Base-by-base conservation (phyloP, 2,888 invertebrate species). In the Pseudanteris insignis region DNA sequence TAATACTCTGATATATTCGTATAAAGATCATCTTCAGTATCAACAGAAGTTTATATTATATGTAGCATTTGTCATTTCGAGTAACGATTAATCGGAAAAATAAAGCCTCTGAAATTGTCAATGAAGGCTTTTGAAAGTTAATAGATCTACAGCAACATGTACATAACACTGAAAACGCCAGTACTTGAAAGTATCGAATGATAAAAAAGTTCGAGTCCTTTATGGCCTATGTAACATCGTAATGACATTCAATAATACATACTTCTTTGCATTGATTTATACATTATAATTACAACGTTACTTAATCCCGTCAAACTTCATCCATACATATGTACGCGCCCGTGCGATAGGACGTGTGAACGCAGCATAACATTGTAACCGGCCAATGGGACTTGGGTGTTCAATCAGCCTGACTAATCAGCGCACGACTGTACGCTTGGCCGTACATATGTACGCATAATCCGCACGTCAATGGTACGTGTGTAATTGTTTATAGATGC, bases 241-340 rank as follows among this genome's bases (percentile, higher is more conserved):
- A 53, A 63, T 48, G 58, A 58, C 63, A 63, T 48, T 58, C 40
- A 63, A 44, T 58, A 63, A 57, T 63, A 54, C 44, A 38, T 53
- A 53, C 46, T 53, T 40, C 28, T 53, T 53, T 59, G 46, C 41
- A 15, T 40, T 46, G 15, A 40, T 63, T 62, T 63, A 63, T 63
- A 63, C 63, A 58, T 63, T 58, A 44, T 63, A 63, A 57, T 58
- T 63, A 63, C 63, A 58, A 47, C 43, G 41, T 43, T 55, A 18
- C 4, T 18, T 18, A 18, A 18, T 18, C 18, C 6, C 18, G 18
- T 18, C 18, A 4, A 6, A 18, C 18, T 18, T 3, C 6, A 18
- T 18, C 6, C 18, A 18, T 18, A 18, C 6, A 18, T 15, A 18
- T 37, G 21, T 55, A 29, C 37, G 3, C 15, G 2, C 8, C 2